These are phyloP conservation scores for Agrotis exclamationis DNA, from an alignment of 2,888 invertebrate genomes.

Conservation along the genomic window DNA sequence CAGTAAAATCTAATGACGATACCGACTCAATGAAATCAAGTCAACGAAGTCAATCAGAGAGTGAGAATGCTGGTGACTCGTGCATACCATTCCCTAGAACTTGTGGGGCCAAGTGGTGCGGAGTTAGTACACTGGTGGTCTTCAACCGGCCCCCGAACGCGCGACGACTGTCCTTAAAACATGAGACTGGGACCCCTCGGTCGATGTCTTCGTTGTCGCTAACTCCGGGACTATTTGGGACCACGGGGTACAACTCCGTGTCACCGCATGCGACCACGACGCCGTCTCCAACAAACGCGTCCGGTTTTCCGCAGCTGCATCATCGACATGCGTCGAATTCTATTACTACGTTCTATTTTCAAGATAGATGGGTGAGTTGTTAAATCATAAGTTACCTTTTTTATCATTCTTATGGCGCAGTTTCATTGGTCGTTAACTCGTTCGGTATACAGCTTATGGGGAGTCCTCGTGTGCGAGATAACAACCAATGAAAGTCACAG, in stretches of 20 bases:
- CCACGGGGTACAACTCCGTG: conserved; percentile 82
- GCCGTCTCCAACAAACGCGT: conserved; percentile 88
- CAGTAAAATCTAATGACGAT: conserved; percentile 90
- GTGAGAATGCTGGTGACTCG: conserved; percentile 92
- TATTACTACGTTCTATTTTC: conserved; percentile 95
- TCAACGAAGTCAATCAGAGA: conserved; percentile 87
- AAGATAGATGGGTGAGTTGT: conserved; percentile 92
- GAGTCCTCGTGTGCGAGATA: no score
- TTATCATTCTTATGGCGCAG: not conserved
- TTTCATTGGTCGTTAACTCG: no score
- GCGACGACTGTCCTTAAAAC: conserved; percentile 92
- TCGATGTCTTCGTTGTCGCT: conserved; percentile 88
- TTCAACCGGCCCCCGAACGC: conserved; percentile 95
- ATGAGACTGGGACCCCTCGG: conserved; percentile 94
- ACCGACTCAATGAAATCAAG: conserved; percentile 87
- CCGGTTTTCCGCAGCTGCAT: conserved; percentile 87
- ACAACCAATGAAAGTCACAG: no score
- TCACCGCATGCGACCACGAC: conserved; percentile 89
- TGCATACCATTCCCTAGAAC: conserved; percentile 98
- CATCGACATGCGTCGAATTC: conserved; percentile 91
- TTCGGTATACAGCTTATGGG: no score
- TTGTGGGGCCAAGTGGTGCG: conserved; percentile 98
- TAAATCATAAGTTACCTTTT: not conserved
- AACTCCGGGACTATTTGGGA: conserved; percentile 81
- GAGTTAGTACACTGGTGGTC: conserved; percentile 96